Evolutionary conservation across 2,888 invertebrate genomes (phyloP).

Genomic region (Thalpophila matura): DNA sequence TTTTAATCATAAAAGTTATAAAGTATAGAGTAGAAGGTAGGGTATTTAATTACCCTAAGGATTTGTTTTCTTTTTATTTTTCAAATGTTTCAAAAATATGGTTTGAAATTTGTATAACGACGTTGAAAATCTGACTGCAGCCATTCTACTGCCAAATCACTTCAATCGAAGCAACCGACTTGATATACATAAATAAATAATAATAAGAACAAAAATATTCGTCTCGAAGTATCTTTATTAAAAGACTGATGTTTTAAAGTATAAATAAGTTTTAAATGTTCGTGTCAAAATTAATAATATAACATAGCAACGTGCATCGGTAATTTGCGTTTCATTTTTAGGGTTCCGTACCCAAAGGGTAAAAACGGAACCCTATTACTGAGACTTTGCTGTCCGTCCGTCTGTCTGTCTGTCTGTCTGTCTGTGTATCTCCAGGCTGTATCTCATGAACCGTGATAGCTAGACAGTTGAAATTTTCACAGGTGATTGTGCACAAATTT

Average conservation of each 20-base stretch:
- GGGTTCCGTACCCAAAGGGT: too few species aligned
- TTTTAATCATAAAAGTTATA: too few species aligned
- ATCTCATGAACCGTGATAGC: too few species aligned
- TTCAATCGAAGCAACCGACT: constrained; percentile 15
- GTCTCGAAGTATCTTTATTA: constrained; percentile 73
- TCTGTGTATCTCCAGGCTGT: too few species aligned
- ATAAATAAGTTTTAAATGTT: constrained; percentile 68
- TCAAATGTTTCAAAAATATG: not conserved
- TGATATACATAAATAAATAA: constrained; percentile 20
- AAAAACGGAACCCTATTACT: too few species aligned
- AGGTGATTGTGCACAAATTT: too few species aligned
- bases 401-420: too few species aligned
- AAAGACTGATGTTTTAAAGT: constrained; percentile 84
- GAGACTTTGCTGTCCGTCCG: too few species aligned
- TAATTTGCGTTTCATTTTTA: not conserved
- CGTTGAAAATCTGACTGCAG: not conserved
- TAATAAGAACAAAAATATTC: constrained; percentile 45
- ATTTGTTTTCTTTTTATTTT: too few species aligned
- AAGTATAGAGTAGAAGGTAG: too few species aligned
- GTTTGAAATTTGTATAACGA: not conserved
- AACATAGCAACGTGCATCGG: constrained; percentile 25
- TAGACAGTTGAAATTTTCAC: too few species aligned
- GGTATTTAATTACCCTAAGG: too few species aligned
- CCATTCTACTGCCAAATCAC: constrained; percentile 6
- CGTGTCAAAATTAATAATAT: constrained; percentile 60